Evolutionary conservation across 1,140 invertebrate genomes (phyloP), one percentile per base, ranked within the genome.

Genomic region (Ephestia elutella): DNA sequence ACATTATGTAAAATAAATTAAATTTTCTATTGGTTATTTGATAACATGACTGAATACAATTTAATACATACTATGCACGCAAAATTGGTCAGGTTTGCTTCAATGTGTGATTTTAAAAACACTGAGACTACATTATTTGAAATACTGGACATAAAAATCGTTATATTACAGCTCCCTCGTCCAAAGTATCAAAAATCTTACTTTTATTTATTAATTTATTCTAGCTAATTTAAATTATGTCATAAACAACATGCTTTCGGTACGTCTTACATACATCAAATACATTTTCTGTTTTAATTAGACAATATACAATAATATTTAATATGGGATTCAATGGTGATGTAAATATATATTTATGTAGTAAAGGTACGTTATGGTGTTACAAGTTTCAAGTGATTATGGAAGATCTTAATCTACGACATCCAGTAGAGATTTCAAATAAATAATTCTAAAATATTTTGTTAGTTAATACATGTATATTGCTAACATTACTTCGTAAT

Each of bases 101-200:
- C 8, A 28, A 28, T 28, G 8, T 28, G 3, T 28, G 3, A 28
- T 8, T 5, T 5, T 28, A 8, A 8, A 5, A 28, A 28, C 25
- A 28, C 32, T 11, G 32, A 38, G 5, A 13, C 32, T 13, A 13
- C 13, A 1, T 8, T 50, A 50, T 49, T 59, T 13, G 25, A 56
- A 56, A 57, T 58, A 63, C 53, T 73, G 71, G 71, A 75, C 73
- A 69, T 60, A 65, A 65, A 66, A 49, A 57, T 25, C 13, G 17
- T 32, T 63, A 59, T 56, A 60, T 67, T 67, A 56, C 57, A 56
- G 44, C 50, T 58, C 51, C 21, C 63, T 54, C 64, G 67, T 71
- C 63, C 64, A 65, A 63, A 56, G 74, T 79, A 77, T 79, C 71
- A 77, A 77, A 77, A 77, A 71, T 73, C 65, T 71, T 75, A 67